Percentiles rank a stretch among this genome's conserved stretches.
These are phyloP conservation scores for Zaprionus vittiger DNA, from an alignment of 1,140 invertebrate genomes.

Conservation along the genomic window DNA sequence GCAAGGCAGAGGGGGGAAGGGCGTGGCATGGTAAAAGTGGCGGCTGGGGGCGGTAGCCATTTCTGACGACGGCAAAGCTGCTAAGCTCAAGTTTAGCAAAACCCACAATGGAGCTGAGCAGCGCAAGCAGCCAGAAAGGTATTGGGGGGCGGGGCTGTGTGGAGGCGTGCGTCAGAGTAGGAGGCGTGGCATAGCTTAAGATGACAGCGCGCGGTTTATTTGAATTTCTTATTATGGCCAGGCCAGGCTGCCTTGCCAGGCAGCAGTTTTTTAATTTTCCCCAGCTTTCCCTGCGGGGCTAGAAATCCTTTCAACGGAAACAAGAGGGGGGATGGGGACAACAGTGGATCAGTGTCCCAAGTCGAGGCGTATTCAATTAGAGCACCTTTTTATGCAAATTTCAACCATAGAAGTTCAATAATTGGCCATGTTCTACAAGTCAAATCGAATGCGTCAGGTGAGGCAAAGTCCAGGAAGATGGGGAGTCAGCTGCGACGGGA, in stretches of 20 bases:
- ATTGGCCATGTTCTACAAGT: conserved; percentile 76
- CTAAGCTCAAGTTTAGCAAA: conserved; percentile 81
- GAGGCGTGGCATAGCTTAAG: conserved; percentile 80
- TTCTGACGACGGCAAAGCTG: conserved; percentile 65
- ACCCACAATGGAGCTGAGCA: conserved; percentile 55
- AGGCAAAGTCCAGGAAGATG: neutral
- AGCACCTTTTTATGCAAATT: conserved; percentile 79
- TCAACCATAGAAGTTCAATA: conserved; percentile 68
- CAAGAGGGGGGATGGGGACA: neutral
- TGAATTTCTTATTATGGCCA: conserved; percentile 80
- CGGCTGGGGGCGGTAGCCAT: conserved; percentile 11
- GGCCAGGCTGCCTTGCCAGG: conserved; percentile 3
- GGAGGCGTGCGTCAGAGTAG: conserved; percentile 56
- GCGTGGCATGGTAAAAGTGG: neutral
- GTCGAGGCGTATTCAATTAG: conserved; percentile 71
- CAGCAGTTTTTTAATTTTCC: conserved; percentile 55
- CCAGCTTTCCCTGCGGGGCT: conserved; percentile 49
- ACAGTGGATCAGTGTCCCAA: neutral
- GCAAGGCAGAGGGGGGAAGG: neutral
- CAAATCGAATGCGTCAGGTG: conserved; percentile 76
- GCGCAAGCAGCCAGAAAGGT: conserved; percentile 14
- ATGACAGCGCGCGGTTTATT: conserved; percentile 82
- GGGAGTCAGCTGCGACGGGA: neutral
- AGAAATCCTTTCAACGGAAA: conserved; percentile 60
- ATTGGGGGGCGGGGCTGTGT: conserved; percentile 2